Percentiles rank a stretch among this genome's conserved stretches.
Conservation (phyloP, 2,797 vertebrate species). For the Okamejei kenojei region DNA sequence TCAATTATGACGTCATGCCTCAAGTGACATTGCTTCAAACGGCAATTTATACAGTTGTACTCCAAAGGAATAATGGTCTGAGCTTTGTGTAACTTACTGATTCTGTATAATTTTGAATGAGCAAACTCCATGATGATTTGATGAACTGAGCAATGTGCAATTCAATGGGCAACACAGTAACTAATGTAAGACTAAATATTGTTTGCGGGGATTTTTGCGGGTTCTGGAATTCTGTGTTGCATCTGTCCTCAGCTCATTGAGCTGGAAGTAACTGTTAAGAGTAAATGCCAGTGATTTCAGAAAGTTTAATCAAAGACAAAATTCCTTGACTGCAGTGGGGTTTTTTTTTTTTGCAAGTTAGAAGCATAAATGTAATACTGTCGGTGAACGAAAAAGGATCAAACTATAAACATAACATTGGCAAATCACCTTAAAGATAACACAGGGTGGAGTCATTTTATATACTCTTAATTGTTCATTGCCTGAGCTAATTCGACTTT, state of each 20-base stretch:
- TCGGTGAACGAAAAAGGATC: neutral
- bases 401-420: neutral
- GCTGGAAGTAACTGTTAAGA: constrained; percentile 1
- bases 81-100: neutral
- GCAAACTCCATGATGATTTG: neutral
- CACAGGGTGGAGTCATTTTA: constrained; percentile 3
- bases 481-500: neutral
- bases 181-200: neutral
- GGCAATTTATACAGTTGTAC: neutral
- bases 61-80: constrained; percentile 3
- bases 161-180: neutral
- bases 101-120: constrained; percentile 1
- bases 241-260: neutral
- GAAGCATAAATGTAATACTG: neutral
- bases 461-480: neutral
- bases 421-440: constrained; percentile 1
- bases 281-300: constrained; percentile 2
- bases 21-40: neutral
- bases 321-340: neutral
- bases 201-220: neutral
- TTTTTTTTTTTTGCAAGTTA: neutral
- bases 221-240: neutral
- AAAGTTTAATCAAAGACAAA: neutral
- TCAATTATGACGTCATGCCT: neutral
- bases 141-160: constrained; percentile 14